phyloP scores from a whole-genome alignment of 2,113 vertebrate species.

The Silurus meridionalis region DNA sequence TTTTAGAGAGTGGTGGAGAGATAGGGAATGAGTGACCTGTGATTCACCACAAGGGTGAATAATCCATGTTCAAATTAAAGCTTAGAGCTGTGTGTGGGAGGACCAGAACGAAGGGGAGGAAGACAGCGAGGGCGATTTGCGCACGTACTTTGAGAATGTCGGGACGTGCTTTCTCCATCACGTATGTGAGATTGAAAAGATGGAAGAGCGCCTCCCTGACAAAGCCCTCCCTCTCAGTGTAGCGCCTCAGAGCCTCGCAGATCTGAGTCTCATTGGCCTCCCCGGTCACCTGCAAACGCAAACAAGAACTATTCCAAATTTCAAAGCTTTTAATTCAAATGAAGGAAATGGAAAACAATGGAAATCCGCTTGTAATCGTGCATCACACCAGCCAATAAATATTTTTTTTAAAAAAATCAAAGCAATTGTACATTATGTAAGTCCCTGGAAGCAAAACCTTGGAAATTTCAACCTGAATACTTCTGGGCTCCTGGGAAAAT shows the following conservation, averaged over 20 bases:
- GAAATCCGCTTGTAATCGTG: background rate
- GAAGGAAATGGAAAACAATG: background rate
- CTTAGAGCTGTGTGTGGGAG: slow-evolving; percentile 31
- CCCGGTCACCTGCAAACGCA: slow-evolving; percentile 85
- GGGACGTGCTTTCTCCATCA: slow-evolving; percentile 94
- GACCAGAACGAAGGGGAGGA: background rate
- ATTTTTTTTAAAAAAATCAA: background rate
- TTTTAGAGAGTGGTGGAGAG: background rate
- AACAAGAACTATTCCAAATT: background rate
- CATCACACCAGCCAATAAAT: background rate
- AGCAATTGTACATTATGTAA: background rate
- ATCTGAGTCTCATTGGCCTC: slow-evolving; percentile 98
- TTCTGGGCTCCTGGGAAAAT: background rate
- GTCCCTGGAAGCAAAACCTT: background rate
- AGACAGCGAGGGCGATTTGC: background rate
- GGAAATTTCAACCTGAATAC: background rate
- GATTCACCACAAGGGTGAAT: slow-evolving; percentile 27
- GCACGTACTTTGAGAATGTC: slow-evolving; percentile 91
- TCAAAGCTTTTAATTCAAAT: too few species aligned
- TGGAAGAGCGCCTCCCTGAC: slow-evolving; percentile 97
- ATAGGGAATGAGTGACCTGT: slow-evolving; percentile 5
- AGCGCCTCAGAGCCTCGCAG: slow-evolving; percentile 91
- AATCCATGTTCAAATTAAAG: slow-evolving; percentile 20
- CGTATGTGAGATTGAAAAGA: slow-evolving; percentile 93
- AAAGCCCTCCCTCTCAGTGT: slow-evolving; percentile 95